These are phyloP conservation scores for Hydrophis major DNA, from an alignment of 2,797 vertebrate species.

Conservation along the genomic window DNA sequence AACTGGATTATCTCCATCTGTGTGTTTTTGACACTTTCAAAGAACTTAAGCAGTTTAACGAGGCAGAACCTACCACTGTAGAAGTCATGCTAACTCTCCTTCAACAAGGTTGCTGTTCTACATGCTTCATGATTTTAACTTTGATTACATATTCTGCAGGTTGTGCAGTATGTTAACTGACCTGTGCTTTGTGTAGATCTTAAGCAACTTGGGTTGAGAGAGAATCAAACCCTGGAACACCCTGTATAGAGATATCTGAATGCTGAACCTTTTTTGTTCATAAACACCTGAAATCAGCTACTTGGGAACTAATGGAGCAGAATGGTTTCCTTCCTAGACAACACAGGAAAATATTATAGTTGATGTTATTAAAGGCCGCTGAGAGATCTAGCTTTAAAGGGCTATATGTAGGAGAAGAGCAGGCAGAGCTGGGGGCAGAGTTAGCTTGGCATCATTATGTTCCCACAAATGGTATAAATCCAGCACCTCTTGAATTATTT, in stretches of 20 bases:
- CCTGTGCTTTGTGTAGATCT: neutral
- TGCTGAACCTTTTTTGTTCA: neutral
- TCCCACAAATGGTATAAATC: neutral
- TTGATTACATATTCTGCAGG: neutral
- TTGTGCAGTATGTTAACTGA: neutral
- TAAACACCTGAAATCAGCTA: neutral
- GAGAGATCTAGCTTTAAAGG: neutral
- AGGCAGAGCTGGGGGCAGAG: neutral
- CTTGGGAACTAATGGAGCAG: neutral
- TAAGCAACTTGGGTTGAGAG: neutral
- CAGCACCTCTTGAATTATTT: neutral
- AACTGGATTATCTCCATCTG: neutral
- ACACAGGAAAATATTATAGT: neutral
- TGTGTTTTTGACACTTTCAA: neutral
- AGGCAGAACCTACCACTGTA: neutral
- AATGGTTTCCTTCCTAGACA: neutral
- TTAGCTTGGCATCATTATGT: neutral
- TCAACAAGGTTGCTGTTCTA: neutral
- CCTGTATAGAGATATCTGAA: neutral
- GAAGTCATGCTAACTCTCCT: neutral
- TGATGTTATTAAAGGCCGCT: neutral
- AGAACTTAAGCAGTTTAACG: neutral
- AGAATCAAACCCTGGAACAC: neutral
- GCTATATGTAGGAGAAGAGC: neutral
- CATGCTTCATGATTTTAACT: neutral